Conservation (phyloP, 92 coral and sea anemone species). For the Porites divaricata region DNA sequence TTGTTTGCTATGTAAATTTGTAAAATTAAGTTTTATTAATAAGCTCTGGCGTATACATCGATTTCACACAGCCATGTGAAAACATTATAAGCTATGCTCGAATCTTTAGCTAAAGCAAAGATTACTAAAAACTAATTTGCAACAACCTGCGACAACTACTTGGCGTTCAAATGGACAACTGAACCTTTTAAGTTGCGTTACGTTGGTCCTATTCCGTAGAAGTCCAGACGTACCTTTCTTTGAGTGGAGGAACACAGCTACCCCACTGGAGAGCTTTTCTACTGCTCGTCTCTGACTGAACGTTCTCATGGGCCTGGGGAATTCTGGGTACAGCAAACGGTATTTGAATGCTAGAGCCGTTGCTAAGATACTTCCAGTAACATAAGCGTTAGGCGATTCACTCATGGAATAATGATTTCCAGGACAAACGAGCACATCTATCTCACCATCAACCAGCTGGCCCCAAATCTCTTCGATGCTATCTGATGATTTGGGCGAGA, state of each 20-base stretch:
- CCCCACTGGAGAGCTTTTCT: conserved; percentile 49
- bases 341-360: conserved; percentile 58
- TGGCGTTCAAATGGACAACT: neutral
- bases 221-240: conserved; percentile 42
- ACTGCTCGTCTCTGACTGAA: conserved; percentile 61
- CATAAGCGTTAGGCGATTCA: conserved; percentile 64
- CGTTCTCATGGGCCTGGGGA: conserved; percentile 33
- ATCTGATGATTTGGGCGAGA: conserved; percentile 19
- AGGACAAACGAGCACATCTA: conserved; percentile 61
- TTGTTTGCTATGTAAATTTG: too few relatives aligned
- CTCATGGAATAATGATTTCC: conserved; percentile 74
- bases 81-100: too few relatives aligned
- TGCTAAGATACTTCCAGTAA: conserved; percentile 73
- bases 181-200: neutral
- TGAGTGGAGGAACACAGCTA: conserved; percentile 47
- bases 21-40: too few relatives aligned
- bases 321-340: conserved; percentile 50
- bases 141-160: too few relatives aligned
- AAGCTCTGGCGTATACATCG: too few relatives aligned
- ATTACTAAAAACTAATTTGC: too few relatives aligned
- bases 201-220: too few relatives aligned
- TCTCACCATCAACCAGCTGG: conserved; percentile 56
- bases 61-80: too few relatives aligned
- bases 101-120: too few relatives aligned
- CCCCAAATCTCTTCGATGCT: conserved; percentile 65